A percentile compares a stretch with the other conserved stretches of the same genome.
Evolutionary conservation across 2,888 invertebrate species (phyloP).

Genomic region (Parnassius mnemosyne): DNA sequence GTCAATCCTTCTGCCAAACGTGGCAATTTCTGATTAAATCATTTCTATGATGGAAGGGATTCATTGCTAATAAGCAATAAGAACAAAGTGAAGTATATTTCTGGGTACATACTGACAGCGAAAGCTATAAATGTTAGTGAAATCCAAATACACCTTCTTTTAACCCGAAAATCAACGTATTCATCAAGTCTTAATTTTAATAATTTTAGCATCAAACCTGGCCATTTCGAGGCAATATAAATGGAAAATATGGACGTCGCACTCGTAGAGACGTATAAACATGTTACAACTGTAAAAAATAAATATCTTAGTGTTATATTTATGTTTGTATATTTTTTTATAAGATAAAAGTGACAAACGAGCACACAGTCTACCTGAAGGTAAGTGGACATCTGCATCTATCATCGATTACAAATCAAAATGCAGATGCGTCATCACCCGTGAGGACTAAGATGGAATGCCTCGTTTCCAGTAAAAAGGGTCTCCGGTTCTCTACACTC

Average conservation of each 20-base stretch:
- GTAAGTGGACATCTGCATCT: too few relatives aligned
- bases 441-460: too few relatives aligned
- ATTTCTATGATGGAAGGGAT: too few relatives aligned
- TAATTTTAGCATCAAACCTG: conserved; percentile 10
- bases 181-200: conserved; percentile 10
- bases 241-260: conserved; percentile 6
- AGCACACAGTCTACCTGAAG: too few relatives aligned
- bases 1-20: not conserved
- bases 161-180: conserved; percentile 3
- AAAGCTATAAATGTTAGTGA: conserved; percentile 1
- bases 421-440: too few relatives aligned
- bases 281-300: conserved; percentile 21
- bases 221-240: conserved; percentile 14
- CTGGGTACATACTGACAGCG: conserved; percentile 4
- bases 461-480: too few relatives aligned
- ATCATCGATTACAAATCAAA: too few relatives aligned
- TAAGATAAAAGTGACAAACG: too few relatives aligned
- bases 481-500: too few relatives aligned
- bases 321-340: too few relatives aligned
- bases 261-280: conserved; percentile 11
- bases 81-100: too few relatives aligned
- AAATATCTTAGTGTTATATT: too few relatives aligned
- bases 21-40: not conserved
- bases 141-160: conserved; percentile 13
- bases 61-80: not conserved